phyloP scores from a whole-genome alignment of 2,888 invertebrate genomes.

The Gisinianus flammeolus region DNA sequence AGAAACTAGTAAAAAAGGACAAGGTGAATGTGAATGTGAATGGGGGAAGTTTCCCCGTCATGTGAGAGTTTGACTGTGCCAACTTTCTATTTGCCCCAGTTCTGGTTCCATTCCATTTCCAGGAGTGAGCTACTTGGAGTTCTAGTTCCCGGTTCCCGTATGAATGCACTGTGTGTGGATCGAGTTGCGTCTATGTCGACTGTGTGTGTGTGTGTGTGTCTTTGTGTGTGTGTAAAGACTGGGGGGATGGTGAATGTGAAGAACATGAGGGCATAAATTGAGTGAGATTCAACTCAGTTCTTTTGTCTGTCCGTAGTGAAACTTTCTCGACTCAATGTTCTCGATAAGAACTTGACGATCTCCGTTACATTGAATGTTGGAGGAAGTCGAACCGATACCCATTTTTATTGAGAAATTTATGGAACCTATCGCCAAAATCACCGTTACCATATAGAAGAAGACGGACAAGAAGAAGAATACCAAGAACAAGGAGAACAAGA shows the following conservation, averaged over 20 bases:
- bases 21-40: no score
- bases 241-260: neutral
- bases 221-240: no score
- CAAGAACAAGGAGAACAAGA: neutral
- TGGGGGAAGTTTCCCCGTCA: no score
- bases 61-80: no score
- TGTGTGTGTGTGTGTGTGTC: no score
- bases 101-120: neutral
- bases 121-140: no score
- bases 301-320: neutral
- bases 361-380: neutral
- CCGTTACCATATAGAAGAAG: neutral
- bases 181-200: no score
- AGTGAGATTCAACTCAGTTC: constrained; percentile 13
- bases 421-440: constrained; percentile 28
- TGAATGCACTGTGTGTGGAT: no score
- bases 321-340: constrained; percentile 6
- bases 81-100: neutral
- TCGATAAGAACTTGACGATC: constrained; percentile 11
- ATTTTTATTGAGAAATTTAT: constrained; percentile 29
- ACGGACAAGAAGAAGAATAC: no score
- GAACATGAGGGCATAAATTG: constrained; percentile 28
- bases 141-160: no score
- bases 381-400: constrained; percentile 11
- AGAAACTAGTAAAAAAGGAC: no score